phyloP scores from a whole-genome alignment of 1,140 invertebrate species.

The Conus ventricosus region DNA sequence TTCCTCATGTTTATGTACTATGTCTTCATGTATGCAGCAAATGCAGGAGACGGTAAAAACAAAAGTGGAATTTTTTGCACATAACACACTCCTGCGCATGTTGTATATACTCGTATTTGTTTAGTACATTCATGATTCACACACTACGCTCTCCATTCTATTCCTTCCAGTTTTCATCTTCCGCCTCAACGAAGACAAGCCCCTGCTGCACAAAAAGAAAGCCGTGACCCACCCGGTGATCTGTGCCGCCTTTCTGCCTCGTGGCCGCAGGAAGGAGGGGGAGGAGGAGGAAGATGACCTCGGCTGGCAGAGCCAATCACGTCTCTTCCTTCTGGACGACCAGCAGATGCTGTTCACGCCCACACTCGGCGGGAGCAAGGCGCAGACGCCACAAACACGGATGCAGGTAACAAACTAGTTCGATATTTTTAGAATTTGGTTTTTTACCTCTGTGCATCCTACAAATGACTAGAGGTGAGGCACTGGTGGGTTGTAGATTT shows the following conservation, averaged over 20 bases:
- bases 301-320: slow-evolving; percentile 49
- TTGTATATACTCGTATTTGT: too few species aligned
- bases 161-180: slow-evolving; percentile 79
- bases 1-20: too few species aligned
- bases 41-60: too few species aligned
- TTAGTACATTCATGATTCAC: too few species aligned
- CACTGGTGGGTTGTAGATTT: background rate
- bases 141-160: too few species aligned
- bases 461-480: background rate
- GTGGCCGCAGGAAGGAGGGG: background rate
- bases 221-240: slow-evolving; percentile 24
- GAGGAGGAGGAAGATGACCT: slow-evolving; percentile 33
- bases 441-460: background rate
- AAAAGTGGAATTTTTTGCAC: too few species aligned
- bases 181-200: slow-evolving; percentile 77
- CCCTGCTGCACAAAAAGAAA: slow-evolving; percentile 64
- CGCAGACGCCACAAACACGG: background rate
- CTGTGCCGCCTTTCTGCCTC: slow-evolving; percentile 55
- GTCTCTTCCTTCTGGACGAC: slow-evolving; percentile 56
- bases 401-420: background rate
- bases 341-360: slow-evolving; percentile 53
- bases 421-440: background rate
- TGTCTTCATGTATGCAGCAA: too few species aligned
- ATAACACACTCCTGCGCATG: too few species aligned
- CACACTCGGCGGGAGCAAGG: slow-evolving; percentile 4